phyloP scores from a whole-genome alignment of 2,797 vertebrate species.

The Enteromius fasciolatus region DNA sequence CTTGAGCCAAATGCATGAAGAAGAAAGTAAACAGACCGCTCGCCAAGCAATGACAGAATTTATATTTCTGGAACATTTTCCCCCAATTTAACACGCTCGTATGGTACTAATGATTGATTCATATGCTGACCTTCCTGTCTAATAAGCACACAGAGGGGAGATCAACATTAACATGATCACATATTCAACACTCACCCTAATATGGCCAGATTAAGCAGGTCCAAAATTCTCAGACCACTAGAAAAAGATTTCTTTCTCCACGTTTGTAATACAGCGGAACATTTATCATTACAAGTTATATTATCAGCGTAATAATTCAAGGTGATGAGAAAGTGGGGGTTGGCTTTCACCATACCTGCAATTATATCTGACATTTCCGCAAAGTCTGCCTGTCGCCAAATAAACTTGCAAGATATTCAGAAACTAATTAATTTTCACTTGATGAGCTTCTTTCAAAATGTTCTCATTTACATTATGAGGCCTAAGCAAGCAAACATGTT shows the following conservation, averaged over 20 bases:
- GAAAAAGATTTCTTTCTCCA: not conserved
- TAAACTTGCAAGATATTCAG: slow-evolving; percentile 62
- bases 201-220: not conserved
- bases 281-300: not conserved
- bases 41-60: slow-evolving; percentile 45
- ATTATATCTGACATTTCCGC: slow-evolving; percentile 68
- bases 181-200: not conserved
- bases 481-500: slow-evolving; percentile 73
- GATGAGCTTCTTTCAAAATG: slow-evolving; percentile 77
- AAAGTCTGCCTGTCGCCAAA: slow-evolving; percentile 47
- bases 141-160: not conserved
- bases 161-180: slow-evolving; percentile 25
- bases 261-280: not conserved
- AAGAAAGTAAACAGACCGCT: slow-evolving; percentile 42
- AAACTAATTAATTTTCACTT: slow-evolving; percentile 69
- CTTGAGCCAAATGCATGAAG: slow-evolving; percentile 54
- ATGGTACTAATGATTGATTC: slow-evolving; percentile 48
- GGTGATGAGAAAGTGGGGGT: not conserved
- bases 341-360: slow-evolving; percentile 57
- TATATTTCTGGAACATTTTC: slow-evolving; percentile 25
- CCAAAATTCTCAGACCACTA: not conserved
- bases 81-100: slow-evolving; percentile 28
- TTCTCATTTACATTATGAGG: slow-evolving; percentile 79
- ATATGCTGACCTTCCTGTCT: slow-evolving; percentile 19
- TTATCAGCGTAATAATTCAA: not conserved